Evolutionary conservation across 2,113 vertebrate species (phyloP).

Genomic region (Mus pahari): DNA sequence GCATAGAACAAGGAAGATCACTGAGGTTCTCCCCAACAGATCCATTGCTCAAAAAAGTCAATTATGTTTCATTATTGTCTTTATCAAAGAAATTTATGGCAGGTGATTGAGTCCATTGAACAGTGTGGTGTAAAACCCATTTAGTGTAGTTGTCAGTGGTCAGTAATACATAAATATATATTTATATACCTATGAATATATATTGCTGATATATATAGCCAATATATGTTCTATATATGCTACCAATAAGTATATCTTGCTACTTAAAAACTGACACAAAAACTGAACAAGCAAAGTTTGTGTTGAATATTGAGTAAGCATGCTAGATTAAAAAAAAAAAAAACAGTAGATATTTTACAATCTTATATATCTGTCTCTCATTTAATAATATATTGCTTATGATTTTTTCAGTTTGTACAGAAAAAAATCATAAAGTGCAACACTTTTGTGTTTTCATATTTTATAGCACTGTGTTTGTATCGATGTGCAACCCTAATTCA

Average conservation of each 20-base stretch:
- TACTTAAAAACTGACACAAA: not conserved
- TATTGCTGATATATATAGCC: not conserved
- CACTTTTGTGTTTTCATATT: not conserved
- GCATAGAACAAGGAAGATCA: accelerated
- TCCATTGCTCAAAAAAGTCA: not conserved
- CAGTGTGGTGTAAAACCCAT: not conserved
- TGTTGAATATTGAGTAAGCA: not conserved
- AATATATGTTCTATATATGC: not conserved
- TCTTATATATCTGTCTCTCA: not conserved
- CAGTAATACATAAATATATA: not conserved
- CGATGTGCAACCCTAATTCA: not conserved
- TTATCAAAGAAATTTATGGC: not conserved
- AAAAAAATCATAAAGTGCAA: not conserved
- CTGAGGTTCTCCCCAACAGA: not conserved
- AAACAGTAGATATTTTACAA: not conserved
- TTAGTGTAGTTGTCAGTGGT: not conserved
- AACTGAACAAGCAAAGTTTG: not conserved
- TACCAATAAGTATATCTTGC: not conserved
- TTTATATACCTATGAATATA: not conserved
- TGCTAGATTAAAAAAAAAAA: no score
- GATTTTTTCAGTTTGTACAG: not conserved
- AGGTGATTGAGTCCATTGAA: not conserved
- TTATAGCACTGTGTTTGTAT: not conserved
- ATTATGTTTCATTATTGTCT: not conserved
- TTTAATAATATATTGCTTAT: not conserved